These are phyloP conservation scores for Marasmarcha lunaedactyla DNA, from an alignment of 2,888 invertebrate genomes.

Conservation along the genomic window DNA sequence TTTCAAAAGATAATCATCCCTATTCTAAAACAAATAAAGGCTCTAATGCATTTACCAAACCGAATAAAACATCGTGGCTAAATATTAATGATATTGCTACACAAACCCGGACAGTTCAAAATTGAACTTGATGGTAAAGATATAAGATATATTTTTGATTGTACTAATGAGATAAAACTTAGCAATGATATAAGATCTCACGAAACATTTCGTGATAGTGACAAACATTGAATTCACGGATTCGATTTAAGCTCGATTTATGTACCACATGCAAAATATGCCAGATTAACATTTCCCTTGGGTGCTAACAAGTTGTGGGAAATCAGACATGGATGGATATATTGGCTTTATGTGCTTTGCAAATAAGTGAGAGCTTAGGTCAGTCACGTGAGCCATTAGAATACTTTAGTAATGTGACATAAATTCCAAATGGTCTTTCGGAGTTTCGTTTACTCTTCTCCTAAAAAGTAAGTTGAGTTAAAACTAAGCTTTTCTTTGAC, in stretches of 20 bases:
- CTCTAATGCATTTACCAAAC: neutral
- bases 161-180: slow-evolving; percentile 9
- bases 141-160: slow-evolving; percentile 1
- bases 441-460: too few relatives aligned
- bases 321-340: too few relatives aligned
- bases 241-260: slow-evolving; percentile 26
- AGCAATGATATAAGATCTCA: slow-evolving; percentile 28
- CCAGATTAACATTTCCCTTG: too few relatives aligned
- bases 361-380: slow-evolving; percentile 2
- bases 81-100: too few relatives aligned
- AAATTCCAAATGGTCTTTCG: too few relatives aligned
- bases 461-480: too few relatives aligned
- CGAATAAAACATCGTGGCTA: too few relatives aligned
- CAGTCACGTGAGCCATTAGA: slow-evolving; percentile 9
- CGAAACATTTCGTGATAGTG: slow-evolving; percentile 29
- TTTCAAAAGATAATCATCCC: slow-evolving; percentile 7
- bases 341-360: too few relatives aligned
- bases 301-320: too few relatives aligned
- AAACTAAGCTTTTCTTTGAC: too few relatives aligned
- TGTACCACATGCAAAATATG: slow-evolving; percentile 12
- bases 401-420: slow-evolving; percentile 20
- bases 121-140: too few relatives aligned
- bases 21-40: slow-evolving; percentile 6
- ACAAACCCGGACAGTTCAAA: too few relatives aligned
- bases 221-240: slow-evolving; percentile 33